Evolutionary conservation across 2,888 invertebrate species (phyloP), one percentile per base, ranked within the genome.

Genomic region (Thereva unica): DNA sequence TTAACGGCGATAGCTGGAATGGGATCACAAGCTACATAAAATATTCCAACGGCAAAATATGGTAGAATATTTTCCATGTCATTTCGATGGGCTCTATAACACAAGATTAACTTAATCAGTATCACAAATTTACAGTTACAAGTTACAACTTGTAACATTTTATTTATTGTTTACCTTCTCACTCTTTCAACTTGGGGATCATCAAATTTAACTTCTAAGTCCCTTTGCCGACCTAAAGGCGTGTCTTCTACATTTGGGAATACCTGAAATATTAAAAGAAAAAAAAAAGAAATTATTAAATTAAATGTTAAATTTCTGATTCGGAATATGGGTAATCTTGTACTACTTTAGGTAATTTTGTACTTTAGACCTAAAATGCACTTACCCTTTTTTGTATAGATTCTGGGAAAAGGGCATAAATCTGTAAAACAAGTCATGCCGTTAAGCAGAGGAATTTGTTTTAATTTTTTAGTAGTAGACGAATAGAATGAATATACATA

Each of bases 31-130:
- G 84, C 75, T 5, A 86, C 77, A 75, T 86, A 89, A 6, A 85
- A 76, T 41, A 85, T 75, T 10, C 84, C 84, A 71, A 85, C 79
- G 3, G 85, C 74, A 45, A 87, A 79, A 76, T 87, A 89, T 1
- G 85, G 80, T 5, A 85, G 78, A 68, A 89, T 87, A 78, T 88
- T 89, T 77, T 89, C 89, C 76, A 89, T 76, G 74, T 89, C 89
- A 74, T 89, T 89, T 74, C 84, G 82, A 76, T 89, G 88, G 3
- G 87, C 87, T 73, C 89, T 88, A 77, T 5, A 80, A 79, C 52
- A 66, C 69, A 70, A 56, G 57, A 9, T 35, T 6, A 10, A 69
- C 84, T 76, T 35, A 82, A 82, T 65, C 85, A 23, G 23, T 23
- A 1, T 23, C 1, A 23, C 1, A 23, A 23, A 23, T 23, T 2